Conservation (phyloP, 2,113 vertebrate genomes). For the Mastomys natalensis region DNA sequence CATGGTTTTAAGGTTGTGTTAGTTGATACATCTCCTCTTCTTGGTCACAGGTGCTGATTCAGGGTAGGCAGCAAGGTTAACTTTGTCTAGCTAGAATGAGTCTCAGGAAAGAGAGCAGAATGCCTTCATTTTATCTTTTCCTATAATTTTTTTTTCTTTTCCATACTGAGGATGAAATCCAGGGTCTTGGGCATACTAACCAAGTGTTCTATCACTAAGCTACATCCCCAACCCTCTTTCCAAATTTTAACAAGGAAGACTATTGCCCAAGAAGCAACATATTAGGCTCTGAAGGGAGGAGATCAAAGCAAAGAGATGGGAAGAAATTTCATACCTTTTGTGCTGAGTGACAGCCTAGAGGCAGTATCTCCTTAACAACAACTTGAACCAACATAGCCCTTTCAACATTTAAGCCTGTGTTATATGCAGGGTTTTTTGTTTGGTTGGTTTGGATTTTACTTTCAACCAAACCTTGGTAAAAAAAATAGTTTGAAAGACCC, state of each 20-base stretch:
- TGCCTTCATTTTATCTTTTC: neutral
- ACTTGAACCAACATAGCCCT: neutral
- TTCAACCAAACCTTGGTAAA: conserved; percentile 25
- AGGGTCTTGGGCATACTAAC: neutral
- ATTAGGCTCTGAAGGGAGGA: neutral
- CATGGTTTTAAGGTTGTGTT: neutral
- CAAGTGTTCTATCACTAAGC: neutral
- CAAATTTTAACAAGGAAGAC: neutral
- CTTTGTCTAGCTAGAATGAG: neutral
- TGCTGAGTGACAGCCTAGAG: neutral
- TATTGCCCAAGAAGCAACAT: neutral
- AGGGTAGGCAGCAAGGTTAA: neutral
- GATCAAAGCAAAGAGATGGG: neutral
- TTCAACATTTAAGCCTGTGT: neutral
- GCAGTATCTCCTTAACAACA: neutral
- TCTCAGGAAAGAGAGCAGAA: neutral
- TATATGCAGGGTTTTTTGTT: neutral
- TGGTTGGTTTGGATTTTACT: neutral
- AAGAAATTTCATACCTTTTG: neutral
- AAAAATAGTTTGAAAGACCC: conserved; percentile 33
- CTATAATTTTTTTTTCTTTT: neutral
- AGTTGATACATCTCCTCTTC: neutral
- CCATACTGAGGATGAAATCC: neutral
- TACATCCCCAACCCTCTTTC: neutral
- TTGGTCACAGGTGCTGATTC: neutral